Base-by-base conservation (phyloP, 2,113 vertebrate genomes). In the Mastomys coucha region DNA sequence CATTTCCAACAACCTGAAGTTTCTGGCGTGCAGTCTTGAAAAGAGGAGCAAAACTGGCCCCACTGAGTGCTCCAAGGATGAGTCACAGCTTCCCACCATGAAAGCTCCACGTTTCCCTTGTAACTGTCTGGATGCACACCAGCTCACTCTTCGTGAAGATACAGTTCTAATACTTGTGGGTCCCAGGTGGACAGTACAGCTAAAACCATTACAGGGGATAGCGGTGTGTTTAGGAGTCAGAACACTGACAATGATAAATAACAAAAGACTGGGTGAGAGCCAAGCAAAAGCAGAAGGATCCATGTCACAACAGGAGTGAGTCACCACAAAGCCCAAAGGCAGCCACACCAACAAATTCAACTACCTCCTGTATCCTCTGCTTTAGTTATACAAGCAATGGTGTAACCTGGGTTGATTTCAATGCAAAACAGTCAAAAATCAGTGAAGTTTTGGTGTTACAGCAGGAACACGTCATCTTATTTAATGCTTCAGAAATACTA, bases 361-460 rank as follows among this genome's bases (percentile, higher is more conserved):
- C n/a, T 70, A 56, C 65, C 45, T 51, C 91, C 42, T 81, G 6
- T 19, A 31, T 49, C 36, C 56, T 88, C 81, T 89, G 76, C 60
- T 92, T 89, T 96, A 76, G 36, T 39, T 39, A 87, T 63, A 72
- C 91, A 92, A 11, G 17, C 24, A 89, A 90, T 2, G 36, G 7
- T 72, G 24, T 42, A 92, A 60, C 45, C 5, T 69, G 77, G 72
- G 76, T n/a, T 65, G 36, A 70, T 24, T 78, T 94, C 75, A 36
- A 28, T 8, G 49, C 60, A 92, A 91, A 89, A 73, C 51, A 19
- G 58, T 81, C 56, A 87, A 95, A 95, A 58, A 87, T 89, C 58
- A 51, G 49, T 75, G 49, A 69, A 51, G 7, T 60, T 73, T 69
- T 19, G 19, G 16, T 73, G 36, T 84, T 84, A 42, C 56, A 22